Conservation (phyloP, 2,797 vertebrate genomes). For the Diplodus puntazzo region DNA sequence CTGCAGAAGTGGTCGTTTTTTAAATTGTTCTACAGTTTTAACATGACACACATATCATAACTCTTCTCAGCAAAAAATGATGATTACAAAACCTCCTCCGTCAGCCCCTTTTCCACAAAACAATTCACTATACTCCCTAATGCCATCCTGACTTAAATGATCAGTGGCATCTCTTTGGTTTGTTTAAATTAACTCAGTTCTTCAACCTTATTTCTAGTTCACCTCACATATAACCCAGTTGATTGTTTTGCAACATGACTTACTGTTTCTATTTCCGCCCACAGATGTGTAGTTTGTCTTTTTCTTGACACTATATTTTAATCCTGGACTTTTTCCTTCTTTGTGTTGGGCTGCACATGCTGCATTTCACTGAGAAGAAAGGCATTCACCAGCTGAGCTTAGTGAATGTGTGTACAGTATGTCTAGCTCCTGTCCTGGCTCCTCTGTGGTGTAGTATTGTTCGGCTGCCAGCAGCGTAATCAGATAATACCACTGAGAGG, state of each 20-base stretch:
- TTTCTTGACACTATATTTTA: not conserved
- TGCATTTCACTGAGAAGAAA: slow-evolving; percentile 52
- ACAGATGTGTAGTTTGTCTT: not conserved
- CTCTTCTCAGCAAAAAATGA: not conserved
- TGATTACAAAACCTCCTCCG: not conserved
- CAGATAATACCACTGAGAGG: slow-evolving; percentile 85
- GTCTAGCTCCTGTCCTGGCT: slow-evolving; percentile 71
- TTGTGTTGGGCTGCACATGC: slow-evolving; percentile 35
- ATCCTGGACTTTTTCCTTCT: slow-evolving; percentile 3
- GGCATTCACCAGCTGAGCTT: slow-evolving; percentile 59
- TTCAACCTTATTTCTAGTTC: not conserved
- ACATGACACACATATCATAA: not conserved
- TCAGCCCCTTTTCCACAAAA: not conserved
- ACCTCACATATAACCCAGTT: not conserved
- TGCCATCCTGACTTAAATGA: not conserved
- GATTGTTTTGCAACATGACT: not conserved
- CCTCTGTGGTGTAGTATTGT: slow-evolving; percentile 78
- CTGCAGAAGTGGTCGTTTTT: not conserved
- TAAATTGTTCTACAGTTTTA: not conserved
- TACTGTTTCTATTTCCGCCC: not conserved
- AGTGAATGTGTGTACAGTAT: slow-evolving; percentile 67
- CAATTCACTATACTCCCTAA: not conserved
- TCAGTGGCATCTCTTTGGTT: not conserved
- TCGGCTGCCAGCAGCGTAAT: slow-evolving; percentile 83
- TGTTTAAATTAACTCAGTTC: not conserved